Conservation (phyloP, 2,888 invertebrate species). For the Iphiclides podalirius region DNA sequence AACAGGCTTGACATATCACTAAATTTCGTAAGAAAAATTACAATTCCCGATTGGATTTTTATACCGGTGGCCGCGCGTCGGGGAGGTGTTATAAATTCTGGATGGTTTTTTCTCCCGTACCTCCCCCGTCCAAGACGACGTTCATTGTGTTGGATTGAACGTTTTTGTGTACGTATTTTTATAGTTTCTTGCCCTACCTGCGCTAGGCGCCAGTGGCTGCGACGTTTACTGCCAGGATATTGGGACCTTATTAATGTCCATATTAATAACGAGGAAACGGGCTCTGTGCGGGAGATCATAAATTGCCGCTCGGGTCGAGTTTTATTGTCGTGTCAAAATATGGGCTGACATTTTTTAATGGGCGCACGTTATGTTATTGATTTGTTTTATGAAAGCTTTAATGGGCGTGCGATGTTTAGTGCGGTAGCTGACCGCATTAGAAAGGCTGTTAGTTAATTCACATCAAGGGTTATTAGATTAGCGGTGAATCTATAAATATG, state of each 20-base stretch:
- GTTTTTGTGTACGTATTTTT: slow-evolving; percentile 66
- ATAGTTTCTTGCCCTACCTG: slow-evolving; percentile 66
- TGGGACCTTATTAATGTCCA: slow-evolving; percentile 76
- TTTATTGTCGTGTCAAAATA: slow-evolving; percentile 64
- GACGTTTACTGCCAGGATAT: slow-evolving; percentile 77
- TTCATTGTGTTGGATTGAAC: slow-evolving; percentile 60
- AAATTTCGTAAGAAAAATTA: slow-evolving; percentile 77
- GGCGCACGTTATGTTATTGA: slow-evolving; percentile 27
- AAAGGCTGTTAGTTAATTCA: too few relatives aligned
- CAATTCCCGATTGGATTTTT: slow-evolving; percentile 68
- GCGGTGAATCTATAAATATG: too few relatives aligned
- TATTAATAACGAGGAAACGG: slow-evolving; percentile 73
- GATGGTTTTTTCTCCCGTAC: slow-evolving; percentile 50
- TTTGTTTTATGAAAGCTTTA: slow-evolving; percentile 40
- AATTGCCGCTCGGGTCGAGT: slow-evolving; percentile 55
- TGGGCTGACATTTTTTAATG: slow-evolving; percentile 44
- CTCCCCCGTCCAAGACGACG: slow-evolving; percentile 47
- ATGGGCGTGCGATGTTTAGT: slow-evolving; percentile 39
- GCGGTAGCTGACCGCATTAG: slow-evolving; percentile 33
- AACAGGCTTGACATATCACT: slow-evolving; percentile 78
- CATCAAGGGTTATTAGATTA: too few relatives aligned
- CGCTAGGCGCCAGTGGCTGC: slow-evolving; percentile 75
- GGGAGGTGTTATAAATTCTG: slow-evolving; percentile 70
- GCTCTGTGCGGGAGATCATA: slow-evolving; percentile 54
- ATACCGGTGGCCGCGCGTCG: slow-evolving; percentile 65